Evolutionary conservation across 2,888 invertebrate genomes (phyloP), one percentile per base, ranked within the genome.

Genomic region (Kryphioiulus occultus): DNA sequence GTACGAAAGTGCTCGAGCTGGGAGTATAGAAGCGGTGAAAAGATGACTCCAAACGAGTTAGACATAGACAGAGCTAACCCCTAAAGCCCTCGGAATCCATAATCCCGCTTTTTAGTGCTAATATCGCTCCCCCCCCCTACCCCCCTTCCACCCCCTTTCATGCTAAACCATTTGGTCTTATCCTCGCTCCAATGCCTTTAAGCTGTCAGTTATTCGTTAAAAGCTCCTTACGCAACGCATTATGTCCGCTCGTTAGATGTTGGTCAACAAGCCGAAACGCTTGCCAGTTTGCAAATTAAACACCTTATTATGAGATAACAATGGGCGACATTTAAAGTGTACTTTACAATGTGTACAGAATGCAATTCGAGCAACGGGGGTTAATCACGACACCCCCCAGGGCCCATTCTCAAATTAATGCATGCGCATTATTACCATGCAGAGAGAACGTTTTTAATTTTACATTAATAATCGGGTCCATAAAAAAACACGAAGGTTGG

Each of bases 201-300:
- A 59, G 53, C 53, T 59, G 53, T 59, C 53, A 59, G 53, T 59
- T 59, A 59, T 59, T 59, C 53, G 53, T 59, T 59, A 59, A 59
- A n/a, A 59, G 53, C 53, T 59, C 53, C 53, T 59, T 59, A 59
- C 53, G 53, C n/a, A 59, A 59, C 53, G 53, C 53, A 59, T 59
- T 59, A 59, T 59, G 53, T 59, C 53, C 53, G 53, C 53, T 59
- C 53, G 53, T 59, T 59, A 59, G 53, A 59, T 59, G 53, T 59
- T 59, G 53, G 53, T 59, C 53, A 59, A 59, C 53, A 59, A 59
- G 53, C 53, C 53, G 53, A 59, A 59, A 59, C 53, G 53, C 53
- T 59, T 59, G 53, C 53, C 53, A 59, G 53, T 59, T 59, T 59
- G 53, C 53, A 59, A 59, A 59, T 59, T 59, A 59, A 59, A 59